Evolutionary conservation across 2,888 invertebrate species (phyloP), one percentile per base, ranked within the genome.

Genomic region (Cataglyphis cursor): DNA sequence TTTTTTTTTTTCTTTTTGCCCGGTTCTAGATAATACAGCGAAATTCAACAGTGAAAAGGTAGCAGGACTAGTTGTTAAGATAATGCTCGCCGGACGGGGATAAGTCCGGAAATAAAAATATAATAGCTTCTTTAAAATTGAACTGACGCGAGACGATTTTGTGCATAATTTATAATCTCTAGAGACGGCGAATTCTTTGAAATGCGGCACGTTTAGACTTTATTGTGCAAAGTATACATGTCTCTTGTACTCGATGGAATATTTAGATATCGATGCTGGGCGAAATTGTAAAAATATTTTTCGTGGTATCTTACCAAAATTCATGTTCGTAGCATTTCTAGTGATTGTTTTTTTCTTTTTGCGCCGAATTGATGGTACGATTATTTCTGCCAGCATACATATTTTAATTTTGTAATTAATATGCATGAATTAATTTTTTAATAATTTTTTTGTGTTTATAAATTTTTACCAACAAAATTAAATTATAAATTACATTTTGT

Each of bases 31-130:
- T 28, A 48, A 65, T 68, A 74, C 81, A 82, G 84, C 73, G 82
- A 87, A 87, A 89, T 88, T 85, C 80, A 66, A 66, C 70, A 80
- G 70, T 85, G 84, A 81, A 88, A 87, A 81, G 81, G 70, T 10
- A 48, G 38, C 68, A 59, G 18, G 64, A 72, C 62, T 54, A 70
- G 72, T 85, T 85, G 86, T 89, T 86, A 85, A 88, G 88, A 86
- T 89, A 88, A 86, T 85, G 78, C 76, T 48, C 21, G 82, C 35
- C 66, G 61, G 54, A 66, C 59, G 59, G 65, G 80, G 38, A 54
- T 64, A 84, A 72, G 62, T 54, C 54, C 18, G 66, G 31, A 72
- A 84, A 85, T 89, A 85, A 89, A 89, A 89, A 85, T 87, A 83
- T 89, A 87, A 89, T 65, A 83, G 65, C 81, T 78, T 65, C 38